These are phyloP conservation scores for Perca schrenkii DNA, from an alignment of 2,113 vertebrate species.

Conservation along the genomic window DNA sequence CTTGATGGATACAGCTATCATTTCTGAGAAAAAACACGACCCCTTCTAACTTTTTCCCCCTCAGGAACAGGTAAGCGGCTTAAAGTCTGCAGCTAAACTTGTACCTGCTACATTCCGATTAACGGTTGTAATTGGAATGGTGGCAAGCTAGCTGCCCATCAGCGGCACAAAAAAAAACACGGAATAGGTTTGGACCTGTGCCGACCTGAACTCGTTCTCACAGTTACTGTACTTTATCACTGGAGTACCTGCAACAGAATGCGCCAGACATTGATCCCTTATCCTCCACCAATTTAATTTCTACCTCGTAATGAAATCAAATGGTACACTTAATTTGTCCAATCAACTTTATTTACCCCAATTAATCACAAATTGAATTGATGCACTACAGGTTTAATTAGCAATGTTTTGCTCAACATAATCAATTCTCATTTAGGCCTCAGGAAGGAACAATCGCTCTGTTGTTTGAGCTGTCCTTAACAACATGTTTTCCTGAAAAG, in stretches of 20 bases:
- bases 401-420: constrained; percentile 74
- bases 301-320: constrained; percentile 79
- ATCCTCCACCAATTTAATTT: constrained; percentile 75
- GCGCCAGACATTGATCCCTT: constrained; percentile 70
- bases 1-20: constrained; percentile 73
- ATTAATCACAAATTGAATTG: constrained; percentile 82
- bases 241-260: constrained; percentile 48
- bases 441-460: constrained; percentile 53
- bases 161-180: constrained; percentile 28
- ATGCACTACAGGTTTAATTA: constrained; percentile 80
- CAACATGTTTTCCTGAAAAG: constrained; percentile 60
- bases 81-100: constrained; percentile 64
- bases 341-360: constrained; percentile 80
- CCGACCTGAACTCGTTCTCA: constrained; percentile 44
- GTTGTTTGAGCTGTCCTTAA: constrained; percentile 68
- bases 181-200: constrained; percentile 51
- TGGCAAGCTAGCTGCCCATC: constrained; percentile 51
- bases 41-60: constrained; percentile 28
- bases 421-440: constrained; percentile 81
- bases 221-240: constrained; percentile 61
- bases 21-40: constrained; percentile 57
- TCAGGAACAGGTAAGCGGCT: constrained; percentile 74
- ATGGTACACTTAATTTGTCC: constrained; percentile 80
- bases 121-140: constrained; percentile 70
- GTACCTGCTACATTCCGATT: constrained; percentile 63